phyloP scores from a whole-genome alignment of 1,140 invertebrate species.

The Drosophila orosa region DNA sequence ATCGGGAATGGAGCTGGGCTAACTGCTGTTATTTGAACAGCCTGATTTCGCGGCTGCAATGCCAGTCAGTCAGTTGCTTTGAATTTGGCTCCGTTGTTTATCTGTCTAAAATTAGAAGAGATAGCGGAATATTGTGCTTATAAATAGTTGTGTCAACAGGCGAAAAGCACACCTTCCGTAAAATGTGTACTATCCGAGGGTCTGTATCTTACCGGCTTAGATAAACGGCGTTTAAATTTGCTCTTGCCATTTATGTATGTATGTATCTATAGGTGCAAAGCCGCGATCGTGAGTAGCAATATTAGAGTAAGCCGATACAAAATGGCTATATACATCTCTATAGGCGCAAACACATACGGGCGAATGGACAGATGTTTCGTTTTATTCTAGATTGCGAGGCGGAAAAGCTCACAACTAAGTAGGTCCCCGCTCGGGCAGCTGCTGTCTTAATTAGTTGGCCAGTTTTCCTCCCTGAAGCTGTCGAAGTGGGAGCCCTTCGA shows the following conservation, averaged over 20 bases:
- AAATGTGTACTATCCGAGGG: slow-evolving; percentile 52
- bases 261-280: slow-evolving; percentile 21
- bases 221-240: slow-evolving; percentile 22
- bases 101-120: slow-evolving; percentile 74
- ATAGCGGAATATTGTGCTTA: slow-evolving; percentile 68
- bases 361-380: slow-evolving; percentile 27
- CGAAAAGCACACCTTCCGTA: slow-evolving; percentile 47
- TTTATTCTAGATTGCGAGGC: slow-evolving; percentile 4
- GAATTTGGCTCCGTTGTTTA: slow-evolving; percentile 58
- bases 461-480: not conserved
- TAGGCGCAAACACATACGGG: not conserved
- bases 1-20: slow-evolving; percentile 4
- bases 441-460: slow-evolving; percentile 12
- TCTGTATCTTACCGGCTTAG: slow-evolving; percentile 2
- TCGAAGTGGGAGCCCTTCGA: not conserved
- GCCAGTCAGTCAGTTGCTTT: slow-evolving; percentile 61
- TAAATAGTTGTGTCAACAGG: slow-evolving; percentile 76
- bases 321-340: not conserved
- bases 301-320: slow-evolving; percentile 4
- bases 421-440: slow-evolving; percentile 8
- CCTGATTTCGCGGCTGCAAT: slow-evolving; percentile 68
- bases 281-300: not conserved
- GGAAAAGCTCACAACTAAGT: slow-evolving; percentile 27
- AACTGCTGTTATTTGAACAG: slow-evolving; percentile 65
- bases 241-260: not conserved